Evolutionary conservation across 2,113 vertebrate species (phyloP), one percentile per base, ranked within the genome.

Genomic region (Sprattus sprattus): DNA sequence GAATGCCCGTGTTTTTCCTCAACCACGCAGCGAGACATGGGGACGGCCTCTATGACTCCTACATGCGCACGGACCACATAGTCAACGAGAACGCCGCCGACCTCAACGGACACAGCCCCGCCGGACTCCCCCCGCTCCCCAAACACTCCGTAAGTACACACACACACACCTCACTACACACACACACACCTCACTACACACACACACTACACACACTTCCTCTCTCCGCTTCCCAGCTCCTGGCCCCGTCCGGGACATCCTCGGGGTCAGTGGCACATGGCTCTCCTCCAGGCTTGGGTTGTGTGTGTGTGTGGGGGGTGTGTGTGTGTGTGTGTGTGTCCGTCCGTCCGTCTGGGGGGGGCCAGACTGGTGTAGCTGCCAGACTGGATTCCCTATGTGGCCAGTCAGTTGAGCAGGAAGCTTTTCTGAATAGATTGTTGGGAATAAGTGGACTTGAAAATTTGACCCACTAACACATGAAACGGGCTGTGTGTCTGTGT

Each of bases 11-110:
- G 44, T 4, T 47, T 45, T 86, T 84, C 81, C 75, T 87, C 84
- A 83, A 71, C 6, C 44, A 94, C 93, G 67, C 92, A 96, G 95
- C 90, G 87, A 97, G 97, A 89, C 96, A 98, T 86, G 97, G 94
- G n/a, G 98, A 99, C 88, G 96, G 96, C 89, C 95, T 99, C 0
- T 99, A 97, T 82, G 98, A 99, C 92, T 97, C 98, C 22, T 98
- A 98, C 89, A 98, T 98, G 97, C 97, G 98, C 92, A 96, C 97
- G 71, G 98, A 99, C 94, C 97, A 98, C 88, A 95, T 96, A 71
- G 95, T 95, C 84, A 97, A 96, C 89, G 95, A 97, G 85, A 96
- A 98, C 60, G 87, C 93, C 60, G 87, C 93, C 60, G 89, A 97
- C 83, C 92, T 95, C 83, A 96, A 95, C 83, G 93, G 94, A 50